These are phyloP conservation scores for Drosophila pseudoobscura DNA, from an alignment of 1,140 invertebrate genomes.

Conservation along the genomic window DNA sequence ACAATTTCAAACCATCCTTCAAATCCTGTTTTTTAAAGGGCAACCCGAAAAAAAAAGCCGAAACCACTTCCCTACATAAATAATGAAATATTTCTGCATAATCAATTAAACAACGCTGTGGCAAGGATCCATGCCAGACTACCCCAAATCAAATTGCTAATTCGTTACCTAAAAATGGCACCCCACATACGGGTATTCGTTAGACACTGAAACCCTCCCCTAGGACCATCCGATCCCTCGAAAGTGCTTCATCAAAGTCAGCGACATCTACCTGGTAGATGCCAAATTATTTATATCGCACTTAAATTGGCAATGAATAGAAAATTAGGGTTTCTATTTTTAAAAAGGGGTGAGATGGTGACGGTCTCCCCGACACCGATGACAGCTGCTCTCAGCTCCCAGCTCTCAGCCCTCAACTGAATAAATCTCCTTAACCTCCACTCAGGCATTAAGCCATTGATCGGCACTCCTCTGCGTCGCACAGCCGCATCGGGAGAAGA, in stretches of 20 bases:
- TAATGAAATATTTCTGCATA: constrained; percentile 67
- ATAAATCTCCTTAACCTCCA: constrained; percentile 47
- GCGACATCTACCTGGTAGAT: constrained; percentile 63
- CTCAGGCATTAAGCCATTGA: constrained; percentile 66
- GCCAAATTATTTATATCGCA: constrained; percentile 80
- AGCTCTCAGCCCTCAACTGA: constrained; percentile 23
- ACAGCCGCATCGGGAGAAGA: background rate
- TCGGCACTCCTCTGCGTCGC: constrained; percentile 23
- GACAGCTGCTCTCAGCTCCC: constrained; percentile 63
- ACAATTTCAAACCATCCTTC: constrained; percentile 29
- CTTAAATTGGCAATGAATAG: constrained; percentile 80
- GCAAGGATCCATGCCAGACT: constrained; percentile 14
- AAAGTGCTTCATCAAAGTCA: constrained; percentile 70
- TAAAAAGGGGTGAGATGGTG: constrained; percentile 62
- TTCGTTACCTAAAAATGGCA: too few relatives aligned
- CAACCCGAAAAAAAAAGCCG: constrained; percentile 19
- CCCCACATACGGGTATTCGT: too few relatives aligned
- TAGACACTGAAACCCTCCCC: background rate
- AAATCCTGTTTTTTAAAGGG: constrained; percentile 8
- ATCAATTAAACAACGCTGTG: constrained; percentile 69
- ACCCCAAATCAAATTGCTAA: constrained; percentile 6
- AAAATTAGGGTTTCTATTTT: constrained; percentile 48
- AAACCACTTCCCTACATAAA: constrained; percentile 54
- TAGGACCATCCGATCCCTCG: constrained; percentile 11
- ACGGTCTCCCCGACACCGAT: constrained; percentile 50